Evolutionary conservation across 2,888 invertebrate genomes (phyloP).

Genomic region (Ornithoptera priamus): DNA sequence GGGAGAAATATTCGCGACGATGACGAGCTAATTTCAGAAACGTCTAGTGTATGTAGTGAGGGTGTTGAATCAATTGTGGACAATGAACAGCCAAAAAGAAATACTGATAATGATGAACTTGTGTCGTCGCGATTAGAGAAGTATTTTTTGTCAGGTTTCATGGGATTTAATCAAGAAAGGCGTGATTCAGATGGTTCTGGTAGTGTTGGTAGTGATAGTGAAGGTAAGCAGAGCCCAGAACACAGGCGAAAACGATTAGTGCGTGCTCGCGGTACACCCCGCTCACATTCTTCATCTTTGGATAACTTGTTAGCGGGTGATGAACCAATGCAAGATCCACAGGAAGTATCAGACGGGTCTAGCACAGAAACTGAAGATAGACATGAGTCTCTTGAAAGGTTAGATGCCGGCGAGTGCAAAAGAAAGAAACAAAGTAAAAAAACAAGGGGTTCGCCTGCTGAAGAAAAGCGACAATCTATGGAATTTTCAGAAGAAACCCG

Average conservation of each 20-base stretch:
- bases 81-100: constrained; percentile 77
- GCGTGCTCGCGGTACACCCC: constrained; percentile 89
- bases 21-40: constrained; percentile 88
- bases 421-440: constrained; percentile 90
- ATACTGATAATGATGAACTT: constrained; percentile 84
- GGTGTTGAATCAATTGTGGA: constrained; percentile 86
- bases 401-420: constrained; percentile 90
- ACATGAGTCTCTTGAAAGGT: constrained; percentile 83
- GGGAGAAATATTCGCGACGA: constrained; percentile 79
- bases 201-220: constrained; percentile 94
- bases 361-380: constrained; percentile 88
- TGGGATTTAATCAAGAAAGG: constrained; percentile 88
- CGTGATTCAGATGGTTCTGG: constrained; percentile 90
- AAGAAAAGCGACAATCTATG: constrained; percentile 82
- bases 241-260: constrained; percentile 90
- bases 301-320: constrained; percentile 87
- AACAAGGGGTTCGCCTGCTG: constrained; percentile 78
- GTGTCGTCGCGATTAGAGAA: constrained; percentile 93
- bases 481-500: constrained; percentile 82
- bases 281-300: constrained; percentile 90
- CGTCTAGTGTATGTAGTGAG: constrained; percentile 92
- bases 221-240: constrained; percentile 92
- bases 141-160: constrained; percentile 92
- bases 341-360: constrained; percentile 85
- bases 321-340: constrained; percentile 74